Evolutionary conservation across 2,113 vertebrate genomes (phyloP), one percentile per base, ranked within the genome.

Genomic region (Sphyrna mokarran): DNA sequence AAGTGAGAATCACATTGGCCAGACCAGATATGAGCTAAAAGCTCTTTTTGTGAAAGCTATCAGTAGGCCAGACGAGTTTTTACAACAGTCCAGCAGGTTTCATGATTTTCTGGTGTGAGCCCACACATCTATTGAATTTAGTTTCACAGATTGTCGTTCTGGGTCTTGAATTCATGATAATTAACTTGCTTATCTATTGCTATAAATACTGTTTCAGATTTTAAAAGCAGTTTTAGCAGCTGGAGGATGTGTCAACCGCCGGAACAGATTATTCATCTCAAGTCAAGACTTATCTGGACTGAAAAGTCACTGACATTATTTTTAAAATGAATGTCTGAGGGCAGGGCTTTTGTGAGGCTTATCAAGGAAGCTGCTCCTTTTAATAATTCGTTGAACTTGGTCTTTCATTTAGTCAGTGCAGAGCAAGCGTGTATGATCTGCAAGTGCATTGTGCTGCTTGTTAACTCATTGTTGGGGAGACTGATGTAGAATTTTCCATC

Each of bases 291-390:
- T 63, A 14, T 90, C 33, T 90, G 54, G 29, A 5, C 29, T 91
- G 61, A 91, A 91, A 91, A 63, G 89, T 66, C 58, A 91, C 37
- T 91, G 61, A 1, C 58, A n/a, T 29, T 37, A 91, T 23, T 58
- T 91, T 63, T 91, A 63, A 91, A 91, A 91, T 91, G 61, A n/a
- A 90, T 90, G 20, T 26, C 63, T 90, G 29, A 58, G 54, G 54
- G 10, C 23, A 66, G 33, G 58, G 89, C 61, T 29, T 22, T 91
- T 91, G 26, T 63, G 58, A 6, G 58, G 89, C 58, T 91, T 91
- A 29, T 22, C 43, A 16, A 1, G 48, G 89, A 16, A n/a, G 29
- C 58, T 43, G n/a, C 33, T n/a, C 16, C 58, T 91, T 91, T 91
- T 33, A 66, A 40, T n/a, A 91, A 58, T 20, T 91, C 61, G 14